Base-by-base conservation (phyloP, 2,797 vertebrate species). In the Spinus olivaceus region DNA sequence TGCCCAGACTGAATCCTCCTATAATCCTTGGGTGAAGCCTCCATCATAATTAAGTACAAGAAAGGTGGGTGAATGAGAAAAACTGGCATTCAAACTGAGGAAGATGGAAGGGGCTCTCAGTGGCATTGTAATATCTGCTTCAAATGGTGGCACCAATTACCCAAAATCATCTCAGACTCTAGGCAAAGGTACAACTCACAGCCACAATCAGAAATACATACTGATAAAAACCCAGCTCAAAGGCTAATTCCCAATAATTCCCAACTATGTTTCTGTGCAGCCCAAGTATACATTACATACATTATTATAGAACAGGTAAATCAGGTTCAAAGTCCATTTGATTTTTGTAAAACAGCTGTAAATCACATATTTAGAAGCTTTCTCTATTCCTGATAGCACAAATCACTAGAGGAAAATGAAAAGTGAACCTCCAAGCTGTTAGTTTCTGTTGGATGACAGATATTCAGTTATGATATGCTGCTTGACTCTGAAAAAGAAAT, bases 1-100 rank as follows among this genome's bases (percentile, higher is more conserved):
- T 49, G 32, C 12, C 51, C 85, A 61, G 41, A 37, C 10, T 33
- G 49, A 67, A 85, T 56, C 18, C 65, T 72, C 32, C 33, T 9
- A 8, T 51, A 24, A 33, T 46, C 33, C 42, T 56, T 0, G 0
- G 14, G 64, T 49, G n/a, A 76, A 77, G 12, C 18, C 18, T 77
- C 51, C 35, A 32, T 18, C 46, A 30, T 30, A 41, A 5, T 37
- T 44, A 72, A 53, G 37, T 20, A 74, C 11, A 57, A 39, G 39
- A 74, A 74, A 81, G 8, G 44, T 8, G 32, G 41, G 37, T 21
- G 11, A 87, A 76, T 56, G 33, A 92, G 46, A 35, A 80, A 71
- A 92, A 49, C 2, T 51, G 37, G 33, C 33, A 67, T n/a, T 81
- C 19, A 47, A 9, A 35, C 25, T 37, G 25, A 66, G 37, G 76